Conservation (phyloP, 64 coral and sea anemone species). For the Stichodactyla helianthus region DNA sequence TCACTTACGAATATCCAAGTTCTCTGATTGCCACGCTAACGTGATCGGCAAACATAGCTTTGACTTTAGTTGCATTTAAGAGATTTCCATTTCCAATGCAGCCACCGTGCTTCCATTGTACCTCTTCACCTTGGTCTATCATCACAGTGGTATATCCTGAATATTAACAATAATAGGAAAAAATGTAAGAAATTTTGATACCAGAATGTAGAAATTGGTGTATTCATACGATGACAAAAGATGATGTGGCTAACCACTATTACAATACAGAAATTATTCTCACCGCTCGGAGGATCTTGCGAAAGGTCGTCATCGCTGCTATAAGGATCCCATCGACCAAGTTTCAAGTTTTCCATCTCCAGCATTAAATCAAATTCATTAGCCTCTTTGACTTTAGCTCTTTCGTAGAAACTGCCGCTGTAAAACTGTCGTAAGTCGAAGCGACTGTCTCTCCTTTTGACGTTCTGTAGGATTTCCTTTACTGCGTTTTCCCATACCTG, state of each 20-base stretch:
- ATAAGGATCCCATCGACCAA: constrained; percentile 39
- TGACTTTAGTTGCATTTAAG: constrained; percentile 36
- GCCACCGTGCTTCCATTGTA: neutral
- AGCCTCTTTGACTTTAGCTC: constrained; percentile 46
- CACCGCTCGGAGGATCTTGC: constrained; percentile 42
- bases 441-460: constrained; percentile 5
- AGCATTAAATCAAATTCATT: constrained; percentile 77
- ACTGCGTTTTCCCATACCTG: constrained; percentile 36
- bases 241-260: no score
- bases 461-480: neutral
- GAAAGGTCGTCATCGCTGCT: constrained; percentile 14
- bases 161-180: neutral
- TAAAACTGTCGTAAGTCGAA: constrained; percentile 7
- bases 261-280: no score
- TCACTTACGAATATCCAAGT: neutral
- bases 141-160: constrained; percentile 44
- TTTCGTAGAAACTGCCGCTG: constrained; percentile 60
- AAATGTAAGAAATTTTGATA: neutral
- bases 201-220: no score
- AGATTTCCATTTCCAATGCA: constrained; percentile 27
- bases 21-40: constrained; percentile 19
- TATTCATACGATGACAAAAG: no score
- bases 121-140: constrained; percentile 35
- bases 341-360: constrained; percentile 36
- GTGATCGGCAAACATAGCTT: constrained; percentile 33